Evolutionary conservation across 2,888 invertebrate genomes (phyloP).

Genomic region (Encarsia formosa): DNA sequence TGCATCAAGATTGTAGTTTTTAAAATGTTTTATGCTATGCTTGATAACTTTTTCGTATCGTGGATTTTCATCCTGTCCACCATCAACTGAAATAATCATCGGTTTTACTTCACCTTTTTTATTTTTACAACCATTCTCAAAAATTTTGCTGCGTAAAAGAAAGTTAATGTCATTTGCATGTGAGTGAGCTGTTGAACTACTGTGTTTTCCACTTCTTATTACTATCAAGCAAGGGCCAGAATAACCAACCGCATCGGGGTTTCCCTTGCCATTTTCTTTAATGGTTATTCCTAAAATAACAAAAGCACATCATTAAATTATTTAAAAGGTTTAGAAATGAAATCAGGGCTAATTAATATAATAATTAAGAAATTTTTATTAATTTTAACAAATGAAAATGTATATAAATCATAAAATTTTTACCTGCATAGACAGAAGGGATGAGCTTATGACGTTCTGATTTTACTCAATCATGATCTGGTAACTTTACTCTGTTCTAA

Average conservation of each 20-base stretch:
- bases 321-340: no score
- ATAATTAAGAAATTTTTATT: no score
- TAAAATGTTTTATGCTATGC: background rate
- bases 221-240: constrained; percentile 45
- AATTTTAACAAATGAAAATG: no score
- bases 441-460: constrained; percentile 40
- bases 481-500: constrained; percentile 33
- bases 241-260: constrained; percentile 40
- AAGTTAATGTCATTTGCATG: constrained; percentile 27
- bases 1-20: constrained; percentile 26
- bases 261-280: constrained; percentile 26
- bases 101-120: constrained; percentile 3
- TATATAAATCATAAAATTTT: no score
- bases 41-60: background rate
- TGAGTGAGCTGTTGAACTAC: constrained; percentile 32
- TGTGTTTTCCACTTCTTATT: constrained; percentile 37
- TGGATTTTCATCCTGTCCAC: constrained; percentile 6
- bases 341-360: no score
- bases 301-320: no score
- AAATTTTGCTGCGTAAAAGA: constrained; percentile 19
- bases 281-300: background rate
- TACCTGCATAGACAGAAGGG: constrained; percentile 40
- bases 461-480: constrained; percentile 41
- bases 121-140: background rate
- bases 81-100: constrained; percentile 4